Percentiles rank a stretch among this genome's conserved stretches.
Evolutionary conservation across 2,797 vertebrate species (phyloP).

Genomic region (Miichthys miiuy): DNA sequence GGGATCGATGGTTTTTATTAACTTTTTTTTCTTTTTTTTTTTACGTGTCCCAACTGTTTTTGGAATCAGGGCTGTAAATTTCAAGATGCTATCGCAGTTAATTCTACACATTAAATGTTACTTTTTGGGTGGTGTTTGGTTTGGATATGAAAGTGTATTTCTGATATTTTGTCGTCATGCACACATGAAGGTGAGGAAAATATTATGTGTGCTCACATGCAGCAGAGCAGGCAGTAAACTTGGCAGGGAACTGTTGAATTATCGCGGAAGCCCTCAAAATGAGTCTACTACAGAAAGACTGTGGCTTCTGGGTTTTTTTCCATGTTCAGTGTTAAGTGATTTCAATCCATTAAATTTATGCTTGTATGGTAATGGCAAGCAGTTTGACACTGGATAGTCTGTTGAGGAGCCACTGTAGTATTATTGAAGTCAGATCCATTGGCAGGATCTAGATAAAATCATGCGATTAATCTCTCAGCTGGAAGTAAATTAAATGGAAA

Average conservation of each 20-base stretch:
- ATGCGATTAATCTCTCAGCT: constrained; percentile 35
- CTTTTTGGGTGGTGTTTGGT: not conserved
- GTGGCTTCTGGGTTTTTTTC: constrained; percentile 43
- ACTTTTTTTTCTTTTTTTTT: too few relatives aligned
- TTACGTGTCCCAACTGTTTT: too few relatives aligned
- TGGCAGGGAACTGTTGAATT: constrained; percentile 55
- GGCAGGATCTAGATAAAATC: constrained; percentile 35
- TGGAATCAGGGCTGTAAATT: not conserved
- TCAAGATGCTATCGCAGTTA: not conserved
- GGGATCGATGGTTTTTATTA: too few relatives aligned
- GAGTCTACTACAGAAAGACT: constrained; percentile 34
- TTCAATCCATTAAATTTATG: constrained; percentile 49
- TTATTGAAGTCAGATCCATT: constrained; percentile 33
- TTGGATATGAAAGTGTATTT: not conserved
- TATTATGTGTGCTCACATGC: constrained; percentile 13
- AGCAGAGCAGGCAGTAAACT: constrained; percentile 37
- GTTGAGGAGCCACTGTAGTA: constrained; percentile 29
- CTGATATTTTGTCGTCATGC: not conserved
- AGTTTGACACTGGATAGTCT: constrained; percentile 41
- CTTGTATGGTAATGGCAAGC: constrained; percentile 26
- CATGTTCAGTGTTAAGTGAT: constrained; percentile 56
- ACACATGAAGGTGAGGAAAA: constrained; percentile 26
- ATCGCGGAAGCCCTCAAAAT: constrained; percentile 44
- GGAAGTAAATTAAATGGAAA: constrained; percentile 53
- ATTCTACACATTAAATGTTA: not conserved